Conservation (phyloP, 2,113 vertebrate species). For the Eudyptes chrysolophus region DNA sequence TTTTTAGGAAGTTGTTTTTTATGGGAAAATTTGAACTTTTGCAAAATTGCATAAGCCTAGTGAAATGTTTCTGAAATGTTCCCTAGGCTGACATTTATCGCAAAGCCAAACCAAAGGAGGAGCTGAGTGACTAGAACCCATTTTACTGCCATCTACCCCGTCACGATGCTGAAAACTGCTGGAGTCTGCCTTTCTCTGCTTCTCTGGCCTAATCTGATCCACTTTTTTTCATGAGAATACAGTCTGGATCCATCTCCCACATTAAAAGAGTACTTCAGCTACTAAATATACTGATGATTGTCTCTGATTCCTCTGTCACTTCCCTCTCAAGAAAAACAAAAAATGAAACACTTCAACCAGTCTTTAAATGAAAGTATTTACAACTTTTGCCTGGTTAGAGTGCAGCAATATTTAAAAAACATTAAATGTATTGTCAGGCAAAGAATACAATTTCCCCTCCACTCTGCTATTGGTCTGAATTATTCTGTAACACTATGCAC, state of each 20-base stretch:
- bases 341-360: background rate
- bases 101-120: background rate
- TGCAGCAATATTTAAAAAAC: background rate
- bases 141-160: background rate
- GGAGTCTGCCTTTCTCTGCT: background rate
- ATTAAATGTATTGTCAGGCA: background rate
- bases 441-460: background rate
- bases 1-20: background rate
- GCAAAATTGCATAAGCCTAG: background rate
- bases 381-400: background rate
- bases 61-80: background rate
- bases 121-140: background rate
- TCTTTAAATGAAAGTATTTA: background rate
- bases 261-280: background rate
- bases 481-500: background rate
- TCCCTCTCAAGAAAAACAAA: background rate
- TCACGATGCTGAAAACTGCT: background rate
- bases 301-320: background rate
- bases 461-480: background rate
- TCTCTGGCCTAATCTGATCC: background rate
- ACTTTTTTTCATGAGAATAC: background rate
- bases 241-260: background rate
- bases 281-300: background rate
- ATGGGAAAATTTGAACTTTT: background rate
- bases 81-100: background rate